Percentiles rank a stretch among this genome's conserved stretches.
Conservation (phyloP, 2,888 invertebrate genomes). For the Agrochola lota region DNA sequence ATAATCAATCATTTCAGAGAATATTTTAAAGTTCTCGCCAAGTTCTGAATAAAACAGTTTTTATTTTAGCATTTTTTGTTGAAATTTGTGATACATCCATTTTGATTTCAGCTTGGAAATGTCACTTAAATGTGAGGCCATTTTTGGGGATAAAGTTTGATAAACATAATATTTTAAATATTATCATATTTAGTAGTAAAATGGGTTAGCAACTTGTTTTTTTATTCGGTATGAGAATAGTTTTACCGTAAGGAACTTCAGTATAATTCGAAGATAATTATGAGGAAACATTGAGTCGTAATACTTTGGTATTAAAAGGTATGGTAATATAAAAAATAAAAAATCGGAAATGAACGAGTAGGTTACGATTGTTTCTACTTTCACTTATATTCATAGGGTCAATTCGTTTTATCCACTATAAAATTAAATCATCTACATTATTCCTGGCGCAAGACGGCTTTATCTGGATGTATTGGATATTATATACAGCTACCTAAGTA, state of each 20-base stretch:
- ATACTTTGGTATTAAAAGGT: background rate
- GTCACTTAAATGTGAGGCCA: conserved; percentile 15
- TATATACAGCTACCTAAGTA: background rate
- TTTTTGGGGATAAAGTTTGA: conserved; percentile 7
- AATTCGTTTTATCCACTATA: background rate
- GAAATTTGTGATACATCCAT: conserved; percentile 26
- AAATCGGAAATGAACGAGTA: background rate
- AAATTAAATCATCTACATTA: background rate
- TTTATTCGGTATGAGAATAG: conserved; percentile 5
- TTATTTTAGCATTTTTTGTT: conserved; percentile 26
- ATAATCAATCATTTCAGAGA: conserved; percentile 49
- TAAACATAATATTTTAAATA: conserved; percentile 5
- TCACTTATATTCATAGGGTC: background rate
- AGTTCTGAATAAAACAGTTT: conserved; percentile 55
- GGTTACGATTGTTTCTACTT: background rate
- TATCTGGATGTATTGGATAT: background rate
- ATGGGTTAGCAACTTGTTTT: conserved; percentile 33
- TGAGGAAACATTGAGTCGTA: no score
- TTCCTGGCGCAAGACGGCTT: background rate
- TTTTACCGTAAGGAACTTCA: background rate
- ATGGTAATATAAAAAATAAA: background rate
- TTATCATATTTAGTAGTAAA: conserved; percentile 20
- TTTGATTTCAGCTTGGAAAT: conserved; percentile 27
- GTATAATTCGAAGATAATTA: background rate
- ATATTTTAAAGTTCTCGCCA: conserved; percentile 28